Base-by-base conservation (phyloP, 2,888 invertebrate genomes). In the Phortica okadai region DNA sequence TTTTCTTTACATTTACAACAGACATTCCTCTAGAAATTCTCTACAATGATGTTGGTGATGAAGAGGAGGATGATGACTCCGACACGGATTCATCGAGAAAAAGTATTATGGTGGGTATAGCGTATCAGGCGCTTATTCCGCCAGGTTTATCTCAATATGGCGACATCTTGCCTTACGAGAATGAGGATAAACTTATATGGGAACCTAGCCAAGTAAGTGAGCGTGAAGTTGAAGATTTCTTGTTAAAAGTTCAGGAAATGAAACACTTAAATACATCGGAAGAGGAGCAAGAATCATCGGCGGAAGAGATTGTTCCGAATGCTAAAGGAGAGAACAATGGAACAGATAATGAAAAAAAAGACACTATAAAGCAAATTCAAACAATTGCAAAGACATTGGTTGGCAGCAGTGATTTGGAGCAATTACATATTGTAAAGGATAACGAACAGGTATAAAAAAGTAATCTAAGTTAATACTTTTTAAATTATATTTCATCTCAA, bases 121-220 rank as follows among this genome's bases (percentile, higher is more conserved):
- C 97, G 89, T 98, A 96, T 90, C 99, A 99, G 92, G 99, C 98
- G 3, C 94, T 94, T 75, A 97, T 99, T 88, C 98, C 98, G 1
- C 97, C 97, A 90, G 98, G 97, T 0, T 93, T 98, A 21, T 96
- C 96, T 87, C 95, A 95, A 88, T 98, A 99, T 91, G 98, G 97
- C 88, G 98, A 98, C 92, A 96, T 96, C n/a, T 92, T 97, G 79
- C 97, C 97, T 0, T 97, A 98, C 90, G 97, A 98, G 92, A 98
- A 98, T 92, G 98, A 98, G 90, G 98, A 98, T 89, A 97, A 97
- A 92, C 93, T 98, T 74, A 92, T 99, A 10, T 99, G 99, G 98
- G 97, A 98, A 90, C 98, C 98, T 0, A 94, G 93, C 82, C 94
- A 94, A 80, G 92, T 98, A 75, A 93, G 93, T 54, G 95, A 95